Conservation (phyloP, 2,888 invertebrate species). For the Heliconius aoede region DNA sequence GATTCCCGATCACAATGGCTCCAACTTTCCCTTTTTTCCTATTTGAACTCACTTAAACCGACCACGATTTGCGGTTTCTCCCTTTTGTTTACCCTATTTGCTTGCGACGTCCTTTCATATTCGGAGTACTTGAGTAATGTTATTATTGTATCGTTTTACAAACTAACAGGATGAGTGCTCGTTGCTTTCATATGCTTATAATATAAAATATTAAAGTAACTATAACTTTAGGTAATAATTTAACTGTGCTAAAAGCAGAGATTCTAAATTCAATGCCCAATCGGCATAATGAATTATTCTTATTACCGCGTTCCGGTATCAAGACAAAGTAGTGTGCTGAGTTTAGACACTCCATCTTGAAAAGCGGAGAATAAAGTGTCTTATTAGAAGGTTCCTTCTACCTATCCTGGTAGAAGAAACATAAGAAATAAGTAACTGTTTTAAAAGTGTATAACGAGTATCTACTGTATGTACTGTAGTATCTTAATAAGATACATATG, state of each 20-base stretch:
- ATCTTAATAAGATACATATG: conserved; percentile 24
- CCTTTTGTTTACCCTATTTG: conserved; percentile 68
- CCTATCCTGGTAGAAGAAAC: too few species aligned
- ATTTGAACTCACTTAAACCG: conserved; percentile 78
- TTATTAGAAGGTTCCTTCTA: not conserved
- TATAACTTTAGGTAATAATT: not conserved
- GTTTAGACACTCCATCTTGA: too few species aligned
- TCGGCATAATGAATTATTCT: not conserved
- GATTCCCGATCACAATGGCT: conserved; percentile 68
- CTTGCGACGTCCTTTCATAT: conserved; percentile 60
- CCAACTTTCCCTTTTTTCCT: conserved; percentile 72
- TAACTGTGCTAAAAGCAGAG: not conserved
- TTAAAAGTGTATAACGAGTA: not conserved
- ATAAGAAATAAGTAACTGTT: not conserved
- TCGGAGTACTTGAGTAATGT: conserved; percentile 49
- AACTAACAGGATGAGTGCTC: conserved; percentile 36
- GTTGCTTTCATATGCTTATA: not conserved
- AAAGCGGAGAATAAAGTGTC: not conserved
- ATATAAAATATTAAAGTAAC: not conserved
- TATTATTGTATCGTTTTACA: conserved; percentile 56
- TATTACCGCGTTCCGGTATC: not conserved
- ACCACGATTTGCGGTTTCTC: conserved; percentile 62
- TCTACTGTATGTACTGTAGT: not conserved
- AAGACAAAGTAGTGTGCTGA: not conserved
- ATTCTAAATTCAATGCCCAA: not conserved